Base-by-base conservation (phyloP, 2,888 invertebrate genomes). In the Drosophila neotestacea region DNA sequence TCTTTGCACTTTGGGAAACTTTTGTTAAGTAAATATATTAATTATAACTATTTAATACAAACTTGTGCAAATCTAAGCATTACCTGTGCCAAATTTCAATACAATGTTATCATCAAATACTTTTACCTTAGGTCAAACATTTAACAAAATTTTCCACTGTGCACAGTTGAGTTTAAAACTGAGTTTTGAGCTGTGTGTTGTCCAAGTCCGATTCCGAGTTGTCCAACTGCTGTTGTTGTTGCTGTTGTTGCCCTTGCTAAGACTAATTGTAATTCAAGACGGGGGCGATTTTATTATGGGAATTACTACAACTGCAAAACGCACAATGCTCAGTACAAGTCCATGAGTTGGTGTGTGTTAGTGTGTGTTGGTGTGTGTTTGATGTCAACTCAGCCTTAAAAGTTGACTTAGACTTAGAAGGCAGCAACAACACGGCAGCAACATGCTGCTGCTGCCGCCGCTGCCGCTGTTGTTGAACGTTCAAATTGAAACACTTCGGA, bases 401-500 rank as follows among this genome's bases (percentile, higher is more conserved):
- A 86, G 88, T 85, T 88, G 84, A 88, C 88, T 84, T 88, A 88
- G n/a, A n/a, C n/a, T n/a, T n/a, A n/a, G 68, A 64, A 72, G 75
- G 56, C 76, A 72, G 72, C 81, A 56, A 62, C 70, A 63, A 70
- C 64, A 74, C 52, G 70, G 52, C 77, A 71, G 80, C 84, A 83
- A 81, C 87, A 83, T 86, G 75, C 66, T 73, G 81, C 9, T 50
- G 76, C 6, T 61, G 71, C 34, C 54, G 73, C 41, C 32, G 70
- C 36, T 54, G 64, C 34, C 38, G 63, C 27, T 52, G 66, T 34
- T 47, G 73, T 51, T 64, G 69, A 78, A 83, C 81, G 89, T 81
- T 91, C 84, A 91, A 91, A 91, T 91, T 91, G 91, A 91, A 91
- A 92, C 91, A 92, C 91, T 92, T 92, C 90, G 89, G 90, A 89